Evolutionary conservation across 2,888 invertebrate species (phyloP).

Genomic region (Eupithecia tripunctaria): DNA sequence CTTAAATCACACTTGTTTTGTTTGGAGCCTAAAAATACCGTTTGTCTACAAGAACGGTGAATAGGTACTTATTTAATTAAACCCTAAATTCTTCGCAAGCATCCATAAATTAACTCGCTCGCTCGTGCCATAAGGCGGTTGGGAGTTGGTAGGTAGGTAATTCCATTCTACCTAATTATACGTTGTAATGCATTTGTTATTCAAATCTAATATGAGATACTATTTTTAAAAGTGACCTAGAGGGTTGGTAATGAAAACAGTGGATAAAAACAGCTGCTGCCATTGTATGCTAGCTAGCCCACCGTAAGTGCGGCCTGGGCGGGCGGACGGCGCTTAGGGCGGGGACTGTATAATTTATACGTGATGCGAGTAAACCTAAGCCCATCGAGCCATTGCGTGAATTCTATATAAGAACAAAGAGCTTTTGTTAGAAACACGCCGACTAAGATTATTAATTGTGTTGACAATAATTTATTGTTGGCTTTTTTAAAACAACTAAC

Average conservation of each 20-base stretch:
- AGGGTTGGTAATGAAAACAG: constrained; percentile 50
- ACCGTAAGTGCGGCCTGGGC: constrained; percentile 39
- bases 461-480: constrained; percentile 36
- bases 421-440: constrained; percentile 48
- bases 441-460: constrained; percentile 40
- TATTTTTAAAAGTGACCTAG: constrained; percentile 62
- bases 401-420: constrained; percentile 58
- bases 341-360: constrained; percentile 60
- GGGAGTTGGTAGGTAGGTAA: constrained; percentile 27
- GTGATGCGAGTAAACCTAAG: constrained; percentile 48
- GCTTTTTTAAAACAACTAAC: constrained; percentile 25
- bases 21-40: not conserved
- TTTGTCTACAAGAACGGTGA: not conserved
- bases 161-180: constrained; percentile 44
- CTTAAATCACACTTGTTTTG: not conserved
- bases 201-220: constrained; percentile 52
- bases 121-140: constrained; percentile 30
- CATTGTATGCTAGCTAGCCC: constrained; percentile 36
- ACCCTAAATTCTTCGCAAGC: constrained; percentile 1
- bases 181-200: constrained; percentile 45
- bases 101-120: constrained; percentile 28
- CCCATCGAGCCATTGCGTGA: constrained; percentile 63
- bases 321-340: constrained; percentile 46
- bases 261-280: constrained; percentile 48
- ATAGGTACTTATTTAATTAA: not conserved